These are phyloP conservation scores for Leptocoma aspasia DNA, from an alignment of 2,113 vertebrate species.

Conservation along the genomic window DNA sequence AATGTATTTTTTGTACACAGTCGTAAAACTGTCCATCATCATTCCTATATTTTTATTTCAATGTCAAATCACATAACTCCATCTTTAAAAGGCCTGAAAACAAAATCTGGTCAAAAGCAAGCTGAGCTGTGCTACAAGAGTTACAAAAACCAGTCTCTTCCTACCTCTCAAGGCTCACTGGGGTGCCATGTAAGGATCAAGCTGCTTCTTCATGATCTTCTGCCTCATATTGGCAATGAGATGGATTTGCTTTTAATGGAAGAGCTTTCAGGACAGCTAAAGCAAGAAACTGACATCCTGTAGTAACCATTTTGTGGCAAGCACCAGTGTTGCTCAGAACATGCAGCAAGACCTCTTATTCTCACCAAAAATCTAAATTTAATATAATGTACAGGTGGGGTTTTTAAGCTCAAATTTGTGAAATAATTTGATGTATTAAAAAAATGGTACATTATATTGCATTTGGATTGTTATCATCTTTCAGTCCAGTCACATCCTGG, in stretches of 20 bases:
- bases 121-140: neutral
- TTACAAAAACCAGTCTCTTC: neutral
- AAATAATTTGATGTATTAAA: neutral
- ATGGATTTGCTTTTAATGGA: slow-evolving; percentile 55
- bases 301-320: neutral
- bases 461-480: neutral
- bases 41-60: neutral
- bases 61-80: neutral
- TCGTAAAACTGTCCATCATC: neutral
- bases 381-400: fast-evolving
- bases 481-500: neutral
- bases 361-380: neutral
- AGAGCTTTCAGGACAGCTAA: neutral
- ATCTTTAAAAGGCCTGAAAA: neutral
- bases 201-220: slow-evolving; percentile 68
- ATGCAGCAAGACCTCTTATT: neutral
- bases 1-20: neutral
- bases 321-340: neutral
- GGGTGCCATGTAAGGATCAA: slow-evolving; percentile 57
- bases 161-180: slow-evolving; percentile 72
- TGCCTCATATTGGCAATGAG: slow-evolving; percentile 32
- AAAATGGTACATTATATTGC: neutral
- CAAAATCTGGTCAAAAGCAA: neutral
- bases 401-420: neutral
- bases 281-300: neutral